These are phyloP conservation scores for Poeciliopsis paucimaculata DNA, from an alignment of 2,797 vertebrate species.

Conservation along the genomic window DNA sequence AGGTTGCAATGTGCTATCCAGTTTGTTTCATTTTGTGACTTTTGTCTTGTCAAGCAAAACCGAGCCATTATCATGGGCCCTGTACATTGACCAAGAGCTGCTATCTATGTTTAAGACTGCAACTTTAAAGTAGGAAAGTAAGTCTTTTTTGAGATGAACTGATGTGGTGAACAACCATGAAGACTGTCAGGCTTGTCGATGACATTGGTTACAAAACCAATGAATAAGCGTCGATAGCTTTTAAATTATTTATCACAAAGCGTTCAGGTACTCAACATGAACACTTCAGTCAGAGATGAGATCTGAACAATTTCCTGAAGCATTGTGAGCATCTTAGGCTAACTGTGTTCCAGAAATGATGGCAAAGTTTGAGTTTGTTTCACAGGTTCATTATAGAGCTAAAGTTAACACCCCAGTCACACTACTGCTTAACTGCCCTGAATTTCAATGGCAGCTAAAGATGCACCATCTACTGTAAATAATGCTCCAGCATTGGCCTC, in stretches of 20 bases:
- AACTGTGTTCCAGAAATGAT: not conserved
- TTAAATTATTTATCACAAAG: slow-evolving; percentile 1
- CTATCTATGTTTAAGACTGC: not conserved
- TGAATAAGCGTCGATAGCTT: not conserved
- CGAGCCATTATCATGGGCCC: not conserved
- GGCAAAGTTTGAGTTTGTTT: not conserved
- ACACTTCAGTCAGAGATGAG: not conserved
- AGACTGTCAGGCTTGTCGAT: not conserved
- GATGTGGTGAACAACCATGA: not conserved
- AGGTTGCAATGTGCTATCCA: not conserved
- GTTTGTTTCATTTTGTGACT: not conserved
- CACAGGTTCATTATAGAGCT: not conserved
- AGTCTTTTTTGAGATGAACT: not conserved
- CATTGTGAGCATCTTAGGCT: not conserved
- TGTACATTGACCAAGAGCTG: not conserved
- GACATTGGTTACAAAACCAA: not conserved
- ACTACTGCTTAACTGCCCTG: not conserved
- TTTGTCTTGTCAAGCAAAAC: not conserved
- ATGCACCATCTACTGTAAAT: not conserved
- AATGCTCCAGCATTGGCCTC: not conserved
- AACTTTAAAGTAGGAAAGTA: not conserved
- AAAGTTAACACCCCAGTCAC: not conserved
- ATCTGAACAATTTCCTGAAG: not conserved
- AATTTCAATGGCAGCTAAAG: not conserved
- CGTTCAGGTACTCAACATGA: not conserved